These are phyloP conservation scores for Narcine bancroftii DNA, from an alignment of 2,113 vertebrate species.

Conservation along the genomic window DNA sequence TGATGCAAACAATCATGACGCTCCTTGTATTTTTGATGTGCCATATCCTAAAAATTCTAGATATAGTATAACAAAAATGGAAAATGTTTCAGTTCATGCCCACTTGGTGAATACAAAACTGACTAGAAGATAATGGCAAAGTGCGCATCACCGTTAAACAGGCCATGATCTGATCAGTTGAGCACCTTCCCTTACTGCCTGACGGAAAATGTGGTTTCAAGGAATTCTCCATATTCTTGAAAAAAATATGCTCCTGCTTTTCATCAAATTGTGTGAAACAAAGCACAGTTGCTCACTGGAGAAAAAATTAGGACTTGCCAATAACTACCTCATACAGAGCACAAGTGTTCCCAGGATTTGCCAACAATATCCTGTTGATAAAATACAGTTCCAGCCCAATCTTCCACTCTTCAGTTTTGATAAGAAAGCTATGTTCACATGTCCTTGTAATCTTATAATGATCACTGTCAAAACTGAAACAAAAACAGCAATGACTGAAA, in stretches of 20 bases:
- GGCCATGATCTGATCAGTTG: background rate
- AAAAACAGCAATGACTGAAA: background rate
- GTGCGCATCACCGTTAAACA: background rate
- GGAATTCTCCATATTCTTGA: background rate
- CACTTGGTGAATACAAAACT: background rate
- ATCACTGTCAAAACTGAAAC: background rate
- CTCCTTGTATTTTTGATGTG: background rate
- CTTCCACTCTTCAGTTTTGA: constrained; percentile 15
- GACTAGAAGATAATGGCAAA: background rate
- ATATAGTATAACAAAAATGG: background rate
- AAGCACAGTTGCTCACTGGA: constrained; percentile 15
- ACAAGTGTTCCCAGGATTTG: constrained; percentile 26
- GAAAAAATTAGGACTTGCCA: constrained; percentile 32
- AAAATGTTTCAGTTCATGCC: background rate
- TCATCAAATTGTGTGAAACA: constrained; percentile 14
- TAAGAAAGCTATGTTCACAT: background rate
- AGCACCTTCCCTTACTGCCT: background rate
- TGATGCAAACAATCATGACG: background rate
- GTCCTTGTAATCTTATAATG: constrained; percentile 13
- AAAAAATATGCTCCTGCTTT: constrained; percentile 26
- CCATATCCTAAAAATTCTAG: background rate
- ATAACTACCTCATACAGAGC: constrained; percentile 32
- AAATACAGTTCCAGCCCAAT: constrained; percentile 11
- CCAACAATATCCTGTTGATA: constrained; percentile 27
- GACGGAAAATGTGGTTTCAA: background rate